Evolutionary conservation across 2,888 invertebrate species (phyloP).

Genomic region (Lagria hirta): DNA sequence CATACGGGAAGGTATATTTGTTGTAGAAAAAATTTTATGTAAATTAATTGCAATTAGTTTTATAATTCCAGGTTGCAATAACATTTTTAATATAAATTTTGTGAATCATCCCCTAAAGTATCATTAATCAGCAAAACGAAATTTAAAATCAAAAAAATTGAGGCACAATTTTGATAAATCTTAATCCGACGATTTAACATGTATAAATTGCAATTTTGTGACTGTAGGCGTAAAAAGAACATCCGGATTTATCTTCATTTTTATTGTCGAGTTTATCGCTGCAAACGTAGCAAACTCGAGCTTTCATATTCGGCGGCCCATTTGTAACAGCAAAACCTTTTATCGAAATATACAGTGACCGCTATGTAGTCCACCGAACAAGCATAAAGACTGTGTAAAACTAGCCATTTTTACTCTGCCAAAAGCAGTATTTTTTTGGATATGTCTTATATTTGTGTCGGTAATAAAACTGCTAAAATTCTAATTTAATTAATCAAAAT

Average conservation of each 20-base stretch:
- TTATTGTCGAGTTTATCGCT: conserved; percentile 49
- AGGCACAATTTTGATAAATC: conserved; percentile 11
- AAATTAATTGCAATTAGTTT: too few species aligned
- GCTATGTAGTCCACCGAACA: conserved; percentile 40
- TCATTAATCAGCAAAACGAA: too few species aligned
- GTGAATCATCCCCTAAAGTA: too few species aligned
- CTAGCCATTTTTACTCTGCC: conserved; percentile 23
- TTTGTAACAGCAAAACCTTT: conserved; percentile 48
- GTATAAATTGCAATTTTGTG: conserved; percentile 30
- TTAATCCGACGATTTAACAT: conserved; percentile 25
- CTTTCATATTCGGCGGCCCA: conserved; percentile 42
- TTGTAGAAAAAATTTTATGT: too few species aligned
- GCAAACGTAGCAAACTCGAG: conserved; percentile 41
- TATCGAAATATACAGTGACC: conserved; percentile 46
- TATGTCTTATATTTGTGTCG: too few species aligned
- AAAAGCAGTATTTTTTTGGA: too few species aligned
- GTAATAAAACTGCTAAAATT: too few species aligned
- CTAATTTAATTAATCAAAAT: too few species aligned
- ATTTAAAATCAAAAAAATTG: too few species aligned
- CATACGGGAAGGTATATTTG: too few species aligned
- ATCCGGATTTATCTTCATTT: conserved; percentile 48
- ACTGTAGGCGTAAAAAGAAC: conserved; percentile 35
- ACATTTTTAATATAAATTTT: too few species aligned
- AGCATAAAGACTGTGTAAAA: conserved; percentile 26
- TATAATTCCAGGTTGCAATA: too few species aligned